Conservation (phyloP, 2,888 invertebrate genomes). For the Parelbella ahira region DNA sequence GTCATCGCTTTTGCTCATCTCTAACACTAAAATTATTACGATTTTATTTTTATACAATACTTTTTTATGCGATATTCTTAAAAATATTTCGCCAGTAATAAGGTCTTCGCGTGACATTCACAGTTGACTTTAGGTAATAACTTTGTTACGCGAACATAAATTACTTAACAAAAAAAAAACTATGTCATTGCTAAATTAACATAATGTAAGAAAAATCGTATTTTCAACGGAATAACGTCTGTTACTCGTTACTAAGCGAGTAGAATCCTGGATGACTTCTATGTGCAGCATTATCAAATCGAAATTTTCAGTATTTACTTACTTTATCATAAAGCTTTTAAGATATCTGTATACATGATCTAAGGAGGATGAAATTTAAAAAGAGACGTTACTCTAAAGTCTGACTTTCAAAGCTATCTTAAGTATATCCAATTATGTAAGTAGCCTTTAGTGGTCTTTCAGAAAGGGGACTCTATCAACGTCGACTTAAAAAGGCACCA, state of each 20-base stretch:
- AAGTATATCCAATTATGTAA: conserved; percentile 25
- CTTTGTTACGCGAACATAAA: not conserved
- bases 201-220: too few species aligned
- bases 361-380: conserved; percentile 10
- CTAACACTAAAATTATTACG: conserved; percentile 19
- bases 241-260: too few species aligned
- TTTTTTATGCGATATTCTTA: too few species aligned
- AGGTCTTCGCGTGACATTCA: conserved; percentile 3
- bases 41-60: conserved; percentile 6
- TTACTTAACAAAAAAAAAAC: too few species aligned
- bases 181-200: too few species aligned
- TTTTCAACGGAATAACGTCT: too few species aligned
- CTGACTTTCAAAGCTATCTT: conserved; percentile 21
- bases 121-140: conserved; percentile 7
- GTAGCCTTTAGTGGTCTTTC: conserved; percentile 21
- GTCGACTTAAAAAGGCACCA: conserved; percentile 10
- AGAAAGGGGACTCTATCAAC: conserved; percentile 20
- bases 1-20: conserved; percentile 16
- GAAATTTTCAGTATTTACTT: too few species aligned
- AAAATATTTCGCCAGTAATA: conserved; percentile 1
- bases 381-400: conserved; percentile 9
- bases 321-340: not conserved
- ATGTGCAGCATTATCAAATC: too few species aligned
- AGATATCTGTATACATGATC: not conserved
- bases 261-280: too few species aligned